These are phyloP conservation scores for Nomada fucata DNA, from an alignment of 2,888 invertebrate species.

Conservation along the genomic window DNA sequence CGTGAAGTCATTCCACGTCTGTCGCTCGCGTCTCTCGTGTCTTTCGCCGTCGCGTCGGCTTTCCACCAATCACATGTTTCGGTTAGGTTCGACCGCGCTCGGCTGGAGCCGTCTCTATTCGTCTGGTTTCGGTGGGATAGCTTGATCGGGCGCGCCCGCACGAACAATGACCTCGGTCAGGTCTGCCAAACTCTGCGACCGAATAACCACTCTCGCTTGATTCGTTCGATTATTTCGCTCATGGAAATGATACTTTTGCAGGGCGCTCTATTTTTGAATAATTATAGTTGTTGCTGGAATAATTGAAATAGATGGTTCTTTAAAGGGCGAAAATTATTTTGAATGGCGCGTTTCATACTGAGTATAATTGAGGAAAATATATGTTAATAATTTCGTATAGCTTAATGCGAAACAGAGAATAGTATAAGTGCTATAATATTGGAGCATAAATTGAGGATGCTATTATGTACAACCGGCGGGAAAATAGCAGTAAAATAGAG, in stretches of 20 bases:
- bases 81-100: slow-evolving; percentile 51
- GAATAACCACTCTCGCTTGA: slow-evolving; percentile 44
- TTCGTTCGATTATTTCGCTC: slow-evolving; percentile 19
- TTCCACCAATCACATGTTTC: slow-evolving; percentile 61
- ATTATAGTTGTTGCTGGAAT: neutral
- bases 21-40: slow-evolving; percentile 71
- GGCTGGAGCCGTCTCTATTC: slow-evolving; percentile 47
- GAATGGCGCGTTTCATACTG: neutral
- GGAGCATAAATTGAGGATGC: neutral
- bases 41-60: slow-evolving; percentile 63
- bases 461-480: neutral
- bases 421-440: neutral
- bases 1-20: slow-evolving; percentile 76
- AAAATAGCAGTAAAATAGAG: too few species aligned
- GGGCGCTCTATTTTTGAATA: neutral
- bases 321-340: too few species aligned
- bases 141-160: slow-evolving; percentile 66
- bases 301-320: too few species aligned
- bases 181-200: slow-evolving; percentile 63
- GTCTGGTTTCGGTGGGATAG: slow-evolving; percentile 33
- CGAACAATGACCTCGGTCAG: slow-evolving; percentile 76
- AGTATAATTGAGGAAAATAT: too few species aligned
- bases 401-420: too few species aligned
- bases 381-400: too few species aligned
- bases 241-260: slow-evolving; percentile 12